phyloP scores from a whole-genome alignment of 53 echinoderm and acorn worm species.

The Pentamera pediparva region DNA sequence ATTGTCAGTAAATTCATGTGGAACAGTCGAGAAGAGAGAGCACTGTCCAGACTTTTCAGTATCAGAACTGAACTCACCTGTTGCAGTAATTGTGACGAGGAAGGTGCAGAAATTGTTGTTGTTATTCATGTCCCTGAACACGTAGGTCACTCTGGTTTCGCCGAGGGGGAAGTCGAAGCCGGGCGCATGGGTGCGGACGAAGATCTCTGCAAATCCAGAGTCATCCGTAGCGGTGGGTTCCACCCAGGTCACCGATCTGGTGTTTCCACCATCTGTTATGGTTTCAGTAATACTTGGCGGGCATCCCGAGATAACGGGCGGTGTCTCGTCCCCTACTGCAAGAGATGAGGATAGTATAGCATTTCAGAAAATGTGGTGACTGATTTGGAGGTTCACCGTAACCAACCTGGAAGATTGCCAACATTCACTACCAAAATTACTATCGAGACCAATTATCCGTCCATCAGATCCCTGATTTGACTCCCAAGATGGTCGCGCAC shows the following conservation, averaged over 20 bases:
- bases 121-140: conserved; percentile 29
- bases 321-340: conserved; percentile 16
- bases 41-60: background rate
- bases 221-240: conserved; percentile 22
- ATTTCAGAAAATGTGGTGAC: too few relatives aligned
- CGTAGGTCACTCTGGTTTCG: conserved; percentile 23
- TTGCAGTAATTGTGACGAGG: conserved; percentile 33
- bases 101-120: conserved; percentile 8
- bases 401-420: too few relatives aligned
- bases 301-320: conserved; percentile 15
- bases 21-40: background rate
- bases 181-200: conserved; percentile 13
- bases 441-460: too few relatives aligned
- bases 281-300: background rate
- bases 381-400: too few relatives aligned
- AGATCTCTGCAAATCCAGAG: background rate
- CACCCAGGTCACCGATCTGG: background rate
- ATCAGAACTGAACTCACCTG: too few relatives aligned
- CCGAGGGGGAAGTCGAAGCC: conserved; percentile 30
- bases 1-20: too few relatives aligned
- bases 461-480: too few relatives aligned
- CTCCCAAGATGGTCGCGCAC: too few relatives aligned
- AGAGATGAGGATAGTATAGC: too few relatives aligned
- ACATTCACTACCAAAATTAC: too few relatives aligned
- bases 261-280: background rate